Base-by-base conservation (phyloP, 2,113 vertebrate species). In the Engraulis encrasicolus region DNA sequence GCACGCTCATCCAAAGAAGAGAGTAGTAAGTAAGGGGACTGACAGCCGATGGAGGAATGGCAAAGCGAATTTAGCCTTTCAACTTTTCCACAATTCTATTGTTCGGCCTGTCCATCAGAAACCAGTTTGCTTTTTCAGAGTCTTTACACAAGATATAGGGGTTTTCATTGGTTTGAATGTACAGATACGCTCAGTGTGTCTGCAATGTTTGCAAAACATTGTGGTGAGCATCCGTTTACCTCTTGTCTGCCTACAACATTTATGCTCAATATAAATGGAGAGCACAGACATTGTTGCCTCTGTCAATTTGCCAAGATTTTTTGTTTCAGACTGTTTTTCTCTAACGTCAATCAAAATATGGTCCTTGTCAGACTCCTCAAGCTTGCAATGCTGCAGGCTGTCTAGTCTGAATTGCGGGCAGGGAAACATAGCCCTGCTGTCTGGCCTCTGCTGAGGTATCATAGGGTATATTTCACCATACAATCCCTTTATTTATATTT, bases 401-500 rank as follows among this genome's bases (percentile, higher is more conserved):
- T 94, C 93, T 94, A 93, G 94, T 93, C 94, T 84, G 86, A 79
- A 66, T 82, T n/a, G n/a, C n/a, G n/a, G 90, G 85, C 88, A 91
- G 92, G 40, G 9, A 91, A 94, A 94, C 91, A 85, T 89, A 93
- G 91, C 91, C 91, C 85, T 88, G 86, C 91, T 83, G 91, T 92
- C 91, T 93, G 92, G 92, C 87, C 80, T 90, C 85, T 85, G 87
- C 92, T 93, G 93, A 93, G n/a, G n/a, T n/a, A n/a, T n/a, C 90
- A 93, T 92, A 88, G 91, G 89, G 91, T 95, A 92, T 95, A 93
- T 94, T 93, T 94, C 86, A 88, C 86, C 88, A 95, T 93, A 95
- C 95, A 94, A 94, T 94, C 93, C 87, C 89, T 91, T 92, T 95
- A 93, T 94, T 95, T 94, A 93, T 94, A 90, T 92, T 88, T n/a